Conservation (phyloP, 1,140 invertebrate species). For the Saxidomus purpurata region DNA sequence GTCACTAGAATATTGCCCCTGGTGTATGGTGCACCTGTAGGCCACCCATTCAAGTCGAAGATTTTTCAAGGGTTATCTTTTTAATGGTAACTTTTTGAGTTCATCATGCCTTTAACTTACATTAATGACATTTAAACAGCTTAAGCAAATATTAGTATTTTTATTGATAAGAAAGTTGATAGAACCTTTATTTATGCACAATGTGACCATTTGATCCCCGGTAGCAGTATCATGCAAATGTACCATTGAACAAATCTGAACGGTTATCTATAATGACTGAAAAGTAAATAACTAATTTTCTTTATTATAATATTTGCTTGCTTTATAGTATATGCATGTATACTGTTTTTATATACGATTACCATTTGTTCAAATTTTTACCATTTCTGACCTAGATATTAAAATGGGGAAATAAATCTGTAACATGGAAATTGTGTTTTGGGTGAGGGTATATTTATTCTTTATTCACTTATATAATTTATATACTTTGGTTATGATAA, state of each 20-base stretch:
- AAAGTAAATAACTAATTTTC: not conserved
- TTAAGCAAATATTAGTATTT: not conserved
- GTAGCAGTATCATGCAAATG: not conserved
- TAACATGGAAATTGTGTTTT: not conserved
- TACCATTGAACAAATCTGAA: not conserved
- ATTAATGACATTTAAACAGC: too few relatives aligned
- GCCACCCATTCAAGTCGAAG: too few relatives aligned
- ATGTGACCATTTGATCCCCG: not conserved
- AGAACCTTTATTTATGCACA: not conserved
- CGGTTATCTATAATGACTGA: not conserved
- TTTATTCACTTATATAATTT: too few relatives aligned
- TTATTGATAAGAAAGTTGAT: not conserved
- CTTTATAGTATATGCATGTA: too few relatives aligned
- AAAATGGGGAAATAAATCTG: not conserved
- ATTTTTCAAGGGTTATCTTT: too few relatives aligned
- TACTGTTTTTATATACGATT: not conserved
- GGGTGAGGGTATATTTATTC: too few relatives aligned
- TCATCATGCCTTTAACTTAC: too few relatives aligned
- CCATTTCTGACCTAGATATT: not conserved
- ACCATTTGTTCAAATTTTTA: not conserved
- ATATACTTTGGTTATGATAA: too few relatives aligned
- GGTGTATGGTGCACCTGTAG: too few relatives aligned
- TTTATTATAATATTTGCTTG: constrained; percentile 11
- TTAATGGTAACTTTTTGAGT: too few relatives aligned
- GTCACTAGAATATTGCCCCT: too few relatives aligned